Percentiles rank a stretch among this genome's conserved stretches.
Evolutionary conservation across 2,888 invertebrate genomes (phyloP).

Genomic region (Caenorhabditis sp.): DNA sequence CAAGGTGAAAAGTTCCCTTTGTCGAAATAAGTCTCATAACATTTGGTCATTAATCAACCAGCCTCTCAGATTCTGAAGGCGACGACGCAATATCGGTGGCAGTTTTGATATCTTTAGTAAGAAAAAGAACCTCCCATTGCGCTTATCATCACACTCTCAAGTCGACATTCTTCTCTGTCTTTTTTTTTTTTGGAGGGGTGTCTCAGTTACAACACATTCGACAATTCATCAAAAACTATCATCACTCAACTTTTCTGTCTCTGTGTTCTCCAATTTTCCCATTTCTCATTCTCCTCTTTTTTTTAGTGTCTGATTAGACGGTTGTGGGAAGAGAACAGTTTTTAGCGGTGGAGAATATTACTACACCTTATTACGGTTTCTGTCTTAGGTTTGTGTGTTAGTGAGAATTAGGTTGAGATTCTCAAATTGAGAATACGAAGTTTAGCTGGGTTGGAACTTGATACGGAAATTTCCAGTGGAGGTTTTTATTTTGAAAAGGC

Average conservation of each 20-base stretch:
- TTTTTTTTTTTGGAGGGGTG: background rate
- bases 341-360: background rate
- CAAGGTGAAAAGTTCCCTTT: slow-evolving; percentile 11
- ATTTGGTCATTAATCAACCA: slow-evolving; percentile 51
- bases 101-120: slow-evolving; percentile 14
- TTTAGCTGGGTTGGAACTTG: too few relatives aligned
- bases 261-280: slow-evolving; percentile 14
- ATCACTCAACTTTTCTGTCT: slow-evolving; percentile 17
- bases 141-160: slow-evolving; percentile 37
- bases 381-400: background rate
- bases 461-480: too few relatives aligned
- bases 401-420: background rate
- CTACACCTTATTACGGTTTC: slow-evolving; percentile 1
- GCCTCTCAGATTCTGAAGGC: background rate
- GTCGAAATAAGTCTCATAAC: slow-evolving; percentile 4
- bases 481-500: too few relatives aligned
- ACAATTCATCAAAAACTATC: slow-evolving; percentile 48
- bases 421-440: too few relatives aligned
- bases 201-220: slow-evolving; percentile 27
- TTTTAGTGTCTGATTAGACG: background rate
- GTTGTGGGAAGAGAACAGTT: slow-evolving; percentile 1
- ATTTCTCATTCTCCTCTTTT: background rate
- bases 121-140: slow-evolving; percentile 42
- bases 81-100: background rate
- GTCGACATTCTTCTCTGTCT: background rate